These are phyloP conservation scores for Adrianichthys oophorus DNA, from an alignment of 2,797 vertebrate species.

Conservation along the genomic window DNA sequence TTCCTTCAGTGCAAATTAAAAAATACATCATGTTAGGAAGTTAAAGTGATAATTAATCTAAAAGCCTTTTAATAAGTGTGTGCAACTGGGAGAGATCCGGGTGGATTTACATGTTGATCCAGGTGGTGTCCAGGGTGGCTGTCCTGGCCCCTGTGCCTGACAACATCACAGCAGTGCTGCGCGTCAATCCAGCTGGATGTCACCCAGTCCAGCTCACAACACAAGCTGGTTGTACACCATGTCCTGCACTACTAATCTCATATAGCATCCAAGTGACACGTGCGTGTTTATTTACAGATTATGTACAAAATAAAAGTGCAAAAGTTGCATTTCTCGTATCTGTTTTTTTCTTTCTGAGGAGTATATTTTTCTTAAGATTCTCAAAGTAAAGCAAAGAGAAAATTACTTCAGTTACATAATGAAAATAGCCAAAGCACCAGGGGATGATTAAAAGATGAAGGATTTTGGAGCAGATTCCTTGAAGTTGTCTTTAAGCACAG, in stretches of 20 bases:
- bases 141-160: conserved; percentile 59
- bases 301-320: conserved; percentile 56
- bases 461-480: conserved; percentile 19
- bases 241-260: conserved; percentile 57
- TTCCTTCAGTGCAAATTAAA: conserved; percentile 9
- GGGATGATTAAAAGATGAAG: conserved; percentile 19
- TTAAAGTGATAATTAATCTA: conserved; percentile 50
- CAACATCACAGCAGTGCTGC: conserved; percentile 31
- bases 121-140: conserved; percentile 63
- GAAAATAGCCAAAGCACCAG: conserved; percentile 19
- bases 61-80: conserved; percentile 20
- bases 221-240: conserved; percentile 43
- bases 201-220: conserved; percentile 51
- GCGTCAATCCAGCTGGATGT: conserved; percentile 52
- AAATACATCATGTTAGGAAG: conserved; percentile 49
- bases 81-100: conserved; percentile 42
- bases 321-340: conserved; percentile 38
- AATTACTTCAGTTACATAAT: conserved; percentile 19
- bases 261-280: conserved; percentile 46
- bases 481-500: conserved; percentile 6
- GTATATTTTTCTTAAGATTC: conserved; percentile 21
- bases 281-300: conserved; percentile 42
- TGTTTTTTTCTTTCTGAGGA: not conserved
- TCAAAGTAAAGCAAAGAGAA: conserved; percentile 13
- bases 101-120: conserved; percentile 38